Evolutionary conservation across 1,140 invertebrate species (phyloP).

Genomic region (Mactra quadrangularis): DNA sequence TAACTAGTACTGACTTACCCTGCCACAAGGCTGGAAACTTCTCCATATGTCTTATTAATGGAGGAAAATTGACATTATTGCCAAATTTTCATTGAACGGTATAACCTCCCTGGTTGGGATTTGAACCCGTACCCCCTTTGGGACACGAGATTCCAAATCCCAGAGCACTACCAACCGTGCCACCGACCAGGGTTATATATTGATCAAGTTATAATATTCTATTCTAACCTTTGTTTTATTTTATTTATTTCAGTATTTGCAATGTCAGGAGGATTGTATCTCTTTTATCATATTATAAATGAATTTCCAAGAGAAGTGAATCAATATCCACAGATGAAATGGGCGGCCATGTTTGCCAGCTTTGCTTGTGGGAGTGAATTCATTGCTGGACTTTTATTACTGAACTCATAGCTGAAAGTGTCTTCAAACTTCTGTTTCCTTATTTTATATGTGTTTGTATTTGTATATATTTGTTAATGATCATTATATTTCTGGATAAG

Average conservation of each 20-base stretch:
- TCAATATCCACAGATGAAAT: constrained; percentile 50
- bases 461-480: background rate
- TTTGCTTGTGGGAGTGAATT: constrained; percentile 50
- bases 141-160: too few species aligned
- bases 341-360: constrained; percentile 48
- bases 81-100: too few species aligned
- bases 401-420: background rate
- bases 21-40: too few species aligned
- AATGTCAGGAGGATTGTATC: constrained; percentile 44
- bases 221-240: background rate
- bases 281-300: constrained; percentile 55
- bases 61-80: too few species aligned
- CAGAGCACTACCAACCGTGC: too few species aligned
- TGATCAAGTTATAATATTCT: too few species aligned
- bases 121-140: too few species aligned
- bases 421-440: background rate
- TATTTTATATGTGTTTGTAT: background rate
- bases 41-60: too few species aligned
- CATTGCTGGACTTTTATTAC: constrained; percentile 45
- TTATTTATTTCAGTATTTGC: constrained; percentile 62
- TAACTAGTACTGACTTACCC: too few species aligned
- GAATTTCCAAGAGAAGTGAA: constrained; percentile 34
- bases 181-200: too few species aligned
- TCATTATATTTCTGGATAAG: too few species aligned
- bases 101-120: too few species aligned